These are phyloP conservation scores for Kradibia gibbosae DNA, from an alignment of 1,140 invertebrate genomes.

Conservation along the genomic window DNA sequence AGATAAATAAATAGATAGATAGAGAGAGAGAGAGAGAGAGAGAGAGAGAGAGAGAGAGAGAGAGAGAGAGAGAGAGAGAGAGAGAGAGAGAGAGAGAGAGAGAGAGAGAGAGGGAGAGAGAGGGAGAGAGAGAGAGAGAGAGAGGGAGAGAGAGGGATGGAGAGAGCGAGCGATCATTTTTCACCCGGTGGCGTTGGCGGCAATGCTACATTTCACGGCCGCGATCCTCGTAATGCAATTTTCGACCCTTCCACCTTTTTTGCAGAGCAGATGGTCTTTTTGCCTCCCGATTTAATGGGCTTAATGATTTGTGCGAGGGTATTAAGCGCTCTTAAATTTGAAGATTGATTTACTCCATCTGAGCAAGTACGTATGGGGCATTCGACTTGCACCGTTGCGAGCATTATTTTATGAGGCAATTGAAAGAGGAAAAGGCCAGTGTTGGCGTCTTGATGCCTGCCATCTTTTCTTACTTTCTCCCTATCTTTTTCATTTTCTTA, in stretches of 20 bases:
- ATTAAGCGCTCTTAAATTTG: slow-evolving; percentile 22
- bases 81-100: neutral
- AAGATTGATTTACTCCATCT: slow-evolving; percentile 4
- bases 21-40: neutral
- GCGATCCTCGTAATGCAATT: too few species aligned
- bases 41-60: neutral
- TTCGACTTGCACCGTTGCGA: neutral
- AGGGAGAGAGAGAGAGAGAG: too few species aligned
- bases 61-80: too few species aligned
- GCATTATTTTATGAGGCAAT: slow-evolving; percentile 18
- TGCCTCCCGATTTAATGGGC: neutral
- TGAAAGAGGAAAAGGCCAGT: neutral
- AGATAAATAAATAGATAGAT: neutral
- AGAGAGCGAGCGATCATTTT: too few species aligned
- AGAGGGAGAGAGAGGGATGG: too few species aligned
- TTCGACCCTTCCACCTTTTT: neutral
- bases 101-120: too few species aligned
- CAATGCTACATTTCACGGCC: slow-evolving; percentile 18
- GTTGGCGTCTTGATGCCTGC: neutral
- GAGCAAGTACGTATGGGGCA: neutral
- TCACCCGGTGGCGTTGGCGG: neutral
- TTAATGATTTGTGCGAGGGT: slow-evolving; percentile 13
- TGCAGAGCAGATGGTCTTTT: neutral
- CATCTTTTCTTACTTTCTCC: neutral
- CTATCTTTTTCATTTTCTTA: neutral